Evolutionary conservation across 2,888 invertebrate species (phyloP), one percentile per base, ranked within the genome.

Genomic region (Bedellia somnulentella): DNA sequence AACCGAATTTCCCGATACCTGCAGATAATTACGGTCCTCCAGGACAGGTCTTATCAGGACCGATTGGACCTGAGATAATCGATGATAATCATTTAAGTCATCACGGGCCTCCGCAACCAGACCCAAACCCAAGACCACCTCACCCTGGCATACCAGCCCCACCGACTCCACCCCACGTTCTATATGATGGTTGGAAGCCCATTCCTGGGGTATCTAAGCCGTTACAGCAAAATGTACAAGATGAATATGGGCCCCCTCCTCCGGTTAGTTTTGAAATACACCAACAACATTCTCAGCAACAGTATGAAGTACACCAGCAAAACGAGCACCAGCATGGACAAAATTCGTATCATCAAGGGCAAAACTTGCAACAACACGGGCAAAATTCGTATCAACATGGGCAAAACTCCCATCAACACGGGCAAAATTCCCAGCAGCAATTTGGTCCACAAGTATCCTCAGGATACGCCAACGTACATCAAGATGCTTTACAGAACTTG

Each of bases 171-270:
- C 82, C 87, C 4, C 80, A 84, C 49, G 82, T 89, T 17, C 73
- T 86, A 30, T 90, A 90, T 46, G 91, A 91, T 42, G 91, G 91
- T 15, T 91, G 91, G 91, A 87, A 85, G 49, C 91, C 91, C 12
- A 90, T 91, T 35, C 84, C 89, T 5, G 88, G 89, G 1, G 43
- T 70, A 0, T 68, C 75, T 0, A 47, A 56, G 17, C 80, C 86
- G 1, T 35, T 45, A 3, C 54, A 56, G 5, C 52, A 52, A 3
- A 41, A 46, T 30, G 44, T 44, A 36, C 33, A 40, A 24, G 45
- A 50, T 14, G 46, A 49, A 32, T 56, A 70, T 30, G 64, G 68
- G 3, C 66, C 66, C 0, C 58, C 58, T 2, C 57, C 60, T 0
- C 66, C 66, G 0, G 59, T 59, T 1, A 43, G 46, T 4, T 23